phyloP scores from a whole-genome alignment of 2,888 invertebrate species.

The Gari tellinella region DNA sequence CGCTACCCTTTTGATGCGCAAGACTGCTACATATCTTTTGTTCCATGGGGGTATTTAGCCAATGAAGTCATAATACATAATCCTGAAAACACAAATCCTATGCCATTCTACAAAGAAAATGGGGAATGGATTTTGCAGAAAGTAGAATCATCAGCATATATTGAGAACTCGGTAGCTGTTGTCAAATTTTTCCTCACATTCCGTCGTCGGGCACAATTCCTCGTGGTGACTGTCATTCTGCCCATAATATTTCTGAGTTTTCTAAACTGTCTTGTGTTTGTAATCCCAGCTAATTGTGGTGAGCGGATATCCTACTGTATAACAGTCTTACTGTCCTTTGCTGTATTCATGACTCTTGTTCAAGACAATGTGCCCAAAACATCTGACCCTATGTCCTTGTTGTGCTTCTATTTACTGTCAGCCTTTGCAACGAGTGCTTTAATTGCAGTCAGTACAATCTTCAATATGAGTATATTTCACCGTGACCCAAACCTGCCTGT shows the following conservation, averaged over 20 bases:
- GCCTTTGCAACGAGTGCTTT: constrained; percentile 1
- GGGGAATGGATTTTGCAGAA: constrained; percentile 37
- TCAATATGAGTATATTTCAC: constrained; percentile 15
- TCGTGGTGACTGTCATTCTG: constrained; percentile 51
- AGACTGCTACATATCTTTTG: constrained; percentile 23
- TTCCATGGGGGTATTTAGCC: constrained; percentile 24
- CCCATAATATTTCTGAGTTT: constrained; percentile 54
- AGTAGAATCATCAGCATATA: constrained; percentile 1
- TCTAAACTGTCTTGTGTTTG: constrained; percentile 51
- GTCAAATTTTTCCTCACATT: constrained; percentile 5
- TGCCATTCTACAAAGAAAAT: constrained; percentile 30
- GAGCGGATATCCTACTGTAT: constrained; percentile 55
- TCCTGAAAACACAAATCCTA: constrained; percentile 11
- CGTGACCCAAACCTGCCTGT: constrained; percentile 2
- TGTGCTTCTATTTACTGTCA: constrained; percentile 8
- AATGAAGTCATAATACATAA: constrained; percentile 22
- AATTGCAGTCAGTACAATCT: constrained; percentile 3
- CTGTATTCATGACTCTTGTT: constrained; percentile 59
- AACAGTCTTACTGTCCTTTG: constrained; percentile 55
- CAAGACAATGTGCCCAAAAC: constrained; percentile 58
- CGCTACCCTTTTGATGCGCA: constrained; percentile 48
- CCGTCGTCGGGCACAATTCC: constrained; percentile 39
- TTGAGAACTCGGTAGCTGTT: not conserved
- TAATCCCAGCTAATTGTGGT: constrained; percentile 56
- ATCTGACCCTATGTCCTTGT: constrained; percentile 44